Evolutionary conservation across 2,888 invertebrate species (phyloP).

Genomic region (Trachelus tabidus): DNA sequence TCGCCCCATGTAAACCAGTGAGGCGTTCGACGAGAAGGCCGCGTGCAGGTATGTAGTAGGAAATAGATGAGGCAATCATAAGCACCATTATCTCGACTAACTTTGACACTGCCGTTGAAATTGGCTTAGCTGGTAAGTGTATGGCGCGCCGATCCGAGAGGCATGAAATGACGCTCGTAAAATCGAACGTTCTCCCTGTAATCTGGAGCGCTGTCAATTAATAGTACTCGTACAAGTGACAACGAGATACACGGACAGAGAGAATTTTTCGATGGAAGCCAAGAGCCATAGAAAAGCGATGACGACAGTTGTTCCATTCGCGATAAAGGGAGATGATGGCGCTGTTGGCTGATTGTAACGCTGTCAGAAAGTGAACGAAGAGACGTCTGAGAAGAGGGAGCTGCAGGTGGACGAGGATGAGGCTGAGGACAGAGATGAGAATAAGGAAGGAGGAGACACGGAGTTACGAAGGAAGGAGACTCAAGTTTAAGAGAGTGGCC

Average conservation of each 20-base stretch:
- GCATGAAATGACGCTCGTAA: background rate
- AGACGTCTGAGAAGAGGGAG: background rate
- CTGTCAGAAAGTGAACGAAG: background rate
- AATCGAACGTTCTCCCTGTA: background rate
- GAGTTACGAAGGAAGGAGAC: background rate
- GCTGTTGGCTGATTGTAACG: background rate
- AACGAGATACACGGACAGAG: background rate
- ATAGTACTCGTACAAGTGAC: background rate
- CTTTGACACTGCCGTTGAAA: background rate
- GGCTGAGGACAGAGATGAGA: background rate
- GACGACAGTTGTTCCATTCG: background rate
- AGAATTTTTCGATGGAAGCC: background rate
- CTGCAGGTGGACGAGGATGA: slow-evolving; percentile 5
- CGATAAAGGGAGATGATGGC: background rate
- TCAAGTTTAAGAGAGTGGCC: slow-evolving; percentile 28
- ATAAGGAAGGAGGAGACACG: slow-evolving; percentile 3
- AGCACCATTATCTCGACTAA: background rate
- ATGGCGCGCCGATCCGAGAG: background rate
- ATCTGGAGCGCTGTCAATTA: slow-evolving; percentile 7
- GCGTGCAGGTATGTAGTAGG: background rate
- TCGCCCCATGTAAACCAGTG: background rate
- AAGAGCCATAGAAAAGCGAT: background rate
- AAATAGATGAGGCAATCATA: background rate
- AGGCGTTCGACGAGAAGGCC: background rate
- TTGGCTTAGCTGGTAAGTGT: background rate